phyloP scores from a whole-genome alignment of 2,113 vertebrate species.

The Theristicus caerulescens region DNA sequence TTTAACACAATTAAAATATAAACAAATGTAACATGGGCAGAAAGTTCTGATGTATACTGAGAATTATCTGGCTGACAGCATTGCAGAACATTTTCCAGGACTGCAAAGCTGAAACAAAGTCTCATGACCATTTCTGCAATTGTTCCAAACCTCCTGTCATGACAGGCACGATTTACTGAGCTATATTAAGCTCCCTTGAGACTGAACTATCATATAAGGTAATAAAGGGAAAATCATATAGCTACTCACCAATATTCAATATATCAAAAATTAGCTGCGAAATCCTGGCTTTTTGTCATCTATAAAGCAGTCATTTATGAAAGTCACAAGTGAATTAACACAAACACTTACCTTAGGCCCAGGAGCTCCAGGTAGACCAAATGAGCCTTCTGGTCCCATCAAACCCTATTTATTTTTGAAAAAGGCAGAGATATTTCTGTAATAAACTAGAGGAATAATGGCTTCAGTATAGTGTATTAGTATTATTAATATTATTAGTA shows the following conservation, averaged over 20 bases:
- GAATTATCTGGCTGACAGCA: slow-evolving; percentile 1
- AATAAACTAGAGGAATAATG: background rate
- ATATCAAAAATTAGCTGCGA: background rate
- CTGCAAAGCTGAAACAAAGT: background rate
- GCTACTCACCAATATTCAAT: background rate
- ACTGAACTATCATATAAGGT: background rate
- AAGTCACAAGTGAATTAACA: background rate
- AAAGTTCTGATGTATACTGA: background rate
- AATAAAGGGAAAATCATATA: background rate
- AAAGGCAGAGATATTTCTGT: background rate
- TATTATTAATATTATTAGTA: background rate
- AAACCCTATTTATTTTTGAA: slow-evolving; percentile 79
- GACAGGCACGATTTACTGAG: background rate
- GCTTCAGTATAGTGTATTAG: background rate
- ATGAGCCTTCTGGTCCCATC: slow-evolving; percentile 80
- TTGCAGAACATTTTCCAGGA: slow-evolving; percentile 23
- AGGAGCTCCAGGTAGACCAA: slow-evolving; percentile 81
- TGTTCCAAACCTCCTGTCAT: background rate
- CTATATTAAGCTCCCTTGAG: background rate
- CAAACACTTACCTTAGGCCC: slow-evolving; percentile 83
- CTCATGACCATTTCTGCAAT: background rate
- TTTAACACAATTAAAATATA: slow-evolving; percentile 41
- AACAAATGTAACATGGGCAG: slow-evolving; percentile 9
- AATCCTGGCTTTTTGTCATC: background rate
- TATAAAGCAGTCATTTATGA: background rate